phyloP scores from a whole-genome alignment of 2,888 invertebrate genomes.

The Pollenia amentaria region DNA sequence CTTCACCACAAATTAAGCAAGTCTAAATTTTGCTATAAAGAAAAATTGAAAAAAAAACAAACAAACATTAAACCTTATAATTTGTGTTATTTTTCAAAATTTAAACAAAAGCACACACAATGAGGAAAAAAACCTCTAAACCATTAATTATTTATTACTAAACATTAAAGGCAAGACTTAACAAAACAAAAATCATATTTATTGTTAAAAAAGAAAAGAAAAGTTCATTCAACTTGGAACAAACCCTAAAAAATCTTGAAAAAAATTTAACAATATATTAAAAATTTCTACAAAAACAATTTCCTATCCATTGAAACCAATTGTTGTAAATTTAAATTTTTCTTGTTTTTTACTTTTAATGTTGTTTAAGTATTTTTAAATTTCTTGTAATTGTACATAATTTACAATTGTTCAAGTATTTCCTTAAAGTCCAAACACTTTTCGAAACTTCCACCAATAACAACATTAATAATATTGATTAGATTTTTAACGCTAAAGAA shows the following conservation, averaged over 20 bases:
- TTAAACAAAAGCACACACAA: neutral
- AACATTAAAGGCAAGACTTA: neutral
- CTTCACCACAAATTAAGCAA: no score
- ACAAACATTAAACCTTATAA: no score
- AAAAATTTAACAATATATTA: no score
- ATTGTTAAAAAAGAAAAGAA: neutral
- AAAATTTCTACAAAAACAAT: neutral
- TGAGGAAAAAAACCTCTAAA: neutral
- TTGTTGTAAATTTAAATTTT: no score
- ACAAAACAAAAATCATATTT: neutral
- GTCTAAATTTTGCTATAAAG: no score
- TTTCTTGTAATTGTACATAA: neutral
- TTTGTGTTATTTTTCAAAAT: neutral
- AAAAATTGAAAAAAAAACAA: no score
- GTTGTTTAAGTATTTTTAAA: no score
- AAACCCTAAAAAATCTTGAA: neutral
- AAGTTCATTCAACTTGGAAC: neutral
- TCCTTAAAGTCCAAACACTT: neutral
- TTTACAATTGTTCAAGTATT: neutral
- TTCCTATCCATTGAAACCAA: neutral
- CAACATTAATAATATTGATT: neutral
- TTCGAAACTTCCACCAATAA: neutral
- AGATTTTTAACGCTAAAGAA: neutral
- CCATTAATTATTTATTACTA: conserved; percentile 9
- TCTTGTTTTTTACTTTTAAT: no score